Conservation (phyloP, 2,113 vertebrate genomes). For the Rhinolophus sinicus region DNA sequence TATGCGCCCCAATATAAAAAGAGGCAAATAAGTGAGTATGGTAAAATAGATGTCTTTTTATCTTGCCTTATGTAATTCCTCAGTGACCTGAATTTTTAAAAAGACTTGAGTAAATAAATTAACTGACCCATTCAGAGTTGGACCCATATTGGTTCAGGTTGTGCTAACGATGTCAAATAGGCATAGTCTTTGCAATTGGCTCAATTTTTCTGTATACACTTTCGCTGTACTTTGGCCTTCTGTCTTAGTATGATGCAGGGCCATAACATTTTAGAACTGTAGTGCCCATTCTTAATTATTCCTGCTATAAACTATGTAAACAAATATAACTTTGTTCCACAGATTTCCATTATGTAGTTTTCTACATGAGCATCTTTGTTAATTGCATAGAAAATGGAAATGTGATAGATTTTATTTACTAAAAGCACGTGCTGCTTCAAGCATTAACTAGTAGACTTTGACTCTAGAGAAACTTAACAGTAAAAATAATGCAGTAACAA, state of each 20-base stretch:
- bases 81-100: neutral
- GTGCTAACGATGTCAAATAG: neutral
- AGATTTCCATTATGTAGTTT: neutral
- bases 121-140: neutral
- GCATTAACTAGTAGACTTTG: neutral
- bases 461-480: neutral
- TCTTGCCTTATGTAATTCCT: neutral
- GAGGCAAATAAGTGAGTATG: slow-evolving; percentile 15
- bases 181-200: neutral
- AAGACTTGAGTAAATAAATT: neutral
- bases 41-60: neutral
- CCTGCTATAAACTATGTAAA: neutral
- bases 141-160: neutral
- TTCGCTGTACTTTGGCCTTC: neutral
- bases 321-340: neutral
- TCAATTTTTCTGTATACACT: neutral
- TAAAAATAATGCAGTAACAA: neutral
- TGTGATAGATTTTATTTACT: neutral
- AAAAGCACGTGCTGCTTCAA: neutral
- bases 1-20: neutral
- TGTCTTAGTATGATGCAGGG: neutral
- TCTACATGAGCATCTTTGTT: neutral
- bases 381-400: neutral
- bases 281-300: neutral
- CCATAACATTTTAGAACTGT: neutral